A percentile compares a stretch with the other conserved stretches of the same genome.
Evolutionary conservation across 1,140 invertebrate genomes (phyloP).

Genomic region (Ostrea edulis): DNA sequence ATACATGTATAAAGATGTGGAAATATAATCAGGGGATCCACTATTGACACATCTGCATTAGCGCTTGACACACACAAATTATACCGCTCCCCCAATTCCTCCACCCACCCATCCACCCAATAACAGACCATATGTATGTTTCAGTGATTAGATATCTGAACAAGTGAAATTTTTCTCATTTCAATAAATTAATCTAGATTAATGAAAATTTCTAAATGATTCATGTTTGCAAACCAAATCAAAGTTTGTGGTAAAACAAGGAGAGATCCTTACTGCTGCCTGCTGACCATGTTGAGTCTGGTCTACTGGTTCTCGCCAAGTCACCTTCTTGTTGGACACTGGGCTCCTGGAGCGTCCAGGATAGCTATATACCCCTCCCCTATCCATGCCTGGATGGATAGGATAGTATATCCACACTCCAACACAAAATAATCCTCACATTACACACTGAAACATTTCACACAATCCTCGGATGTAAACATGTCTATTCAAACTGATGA

Average conservation of each 20-base stretch:
- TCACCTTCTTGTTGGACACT: conserved; percentile 66
- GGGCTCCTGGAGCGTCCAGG: conserved; percentile 57
- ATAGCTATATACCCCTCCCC: conserved; percentile 40
- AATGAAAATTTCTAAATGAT: neutral
- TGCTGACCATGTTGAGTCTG: conserved; percentile 53
- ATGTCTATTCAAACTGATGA: neutral
- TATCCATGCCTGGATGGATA: conserved; percentile 46
- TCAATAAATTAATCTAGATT: neutral
- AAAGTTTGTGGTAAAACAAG: neutral
- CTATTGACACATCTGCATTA: no score
- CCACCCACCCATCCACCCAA: neutral
- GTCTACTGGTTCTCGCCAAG: conserved; percentile 69
- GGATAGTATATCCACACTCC: conserved; percentile 6
- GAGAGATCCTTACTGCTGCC: conserved; percentile 44
- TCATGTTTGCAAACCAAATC: neutral
- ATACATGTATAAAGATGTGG: no score
- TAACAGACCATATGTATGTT: neutral
- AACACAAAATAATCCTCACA: conserved; percentile 22
- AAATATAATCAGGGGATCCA: no score
- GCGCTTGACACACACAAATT: neutral
- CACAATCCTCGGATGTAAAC: neutral
- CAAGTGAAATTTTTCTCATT: neutral
- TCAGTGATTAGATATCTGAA: neutral
- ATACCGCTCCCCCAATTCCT: neutral
- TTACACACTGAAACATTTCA: neutral